phyloP scores from a whole-genome alignment of 2,113 vertebrate species.

The Hystrix brachyura region DNA sequence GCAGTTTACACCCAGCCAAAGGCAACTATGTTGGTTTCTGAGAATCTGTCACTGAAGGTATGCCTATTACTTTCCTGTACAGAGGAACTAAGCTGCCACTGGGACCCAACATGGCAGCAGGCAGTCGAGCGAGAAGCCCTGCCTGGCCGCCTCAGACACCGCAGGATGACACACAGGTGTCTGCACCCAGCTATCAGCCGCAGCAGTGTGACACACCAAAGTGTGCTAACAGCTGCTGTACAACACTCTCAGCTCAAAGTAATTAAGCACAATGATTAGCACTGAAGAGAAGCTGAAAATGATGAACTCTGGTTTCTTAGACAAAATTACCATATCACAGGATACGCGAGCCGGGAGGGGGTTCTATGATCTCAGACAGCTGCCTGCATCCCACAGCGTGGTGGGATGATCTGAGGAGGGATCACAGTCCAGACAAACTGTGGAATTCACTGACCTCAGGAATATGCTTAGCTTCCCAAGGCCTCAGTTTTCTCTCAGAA shows the following conservation, averaged over 20 bases:
- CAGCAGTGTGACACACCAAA: not conserved
- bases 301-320: not conserved
- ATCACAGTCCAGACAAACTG: not conserved
- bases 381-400: not conserved
- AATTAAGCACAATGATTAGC: conserved; percentile 32
- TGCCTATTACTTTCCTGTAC: not conserved
- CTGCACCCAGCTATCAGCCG: not conserved
- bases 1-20: not conserved
- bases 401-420: not conserved
- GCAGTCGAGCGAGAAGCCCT: conserved; percentile 13
- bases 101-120: not conserved
- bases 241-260: not conserved
- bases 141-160: not conserved
- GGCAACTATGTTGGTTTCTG: not conserved
- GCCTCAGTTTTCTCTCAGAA: not conserved
- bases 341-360: not conserved
- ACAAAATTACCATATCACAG: not conserved
- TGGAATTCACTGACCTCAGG: not conserved
- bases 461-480: not conserved
- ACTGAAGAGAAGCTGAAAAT: not conserved
- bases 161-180: conserved; percentile 51
- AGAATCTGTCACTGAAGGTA: not conserved
- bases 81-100: not conserved
- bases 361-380: not conserved
- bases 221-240: not conserved